phyloP scores from a whole-genome alignment of 2,113 vertebrate species.

The Gorsachius goisagi region DNA sequence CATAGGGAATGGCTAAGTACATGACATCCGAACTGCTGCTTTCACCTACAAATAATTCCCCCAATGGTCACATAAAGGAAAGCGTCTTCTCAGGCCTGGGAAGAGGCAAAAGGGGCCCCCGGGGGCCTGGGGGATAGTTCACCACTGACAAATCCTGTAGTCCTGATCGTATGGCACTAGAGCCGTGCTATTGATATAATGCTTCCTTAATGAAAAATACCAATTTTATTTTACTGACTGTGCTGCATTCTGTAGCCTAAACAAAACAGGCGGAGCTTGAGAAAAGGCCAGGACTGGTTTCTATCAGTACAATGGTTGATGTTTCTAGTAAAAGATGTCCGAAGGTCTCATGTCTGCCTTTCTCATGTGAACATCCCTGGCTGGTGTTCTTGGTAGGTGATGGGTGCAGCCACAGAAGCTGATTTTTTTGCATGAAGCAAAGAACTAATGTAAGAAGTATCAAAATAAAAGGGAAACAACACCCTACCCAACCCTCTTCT shows the following conservation, averaged over 20 bases:
- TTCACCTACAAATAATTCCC: not conserved
- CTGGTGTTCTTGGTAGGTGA: not conserved
- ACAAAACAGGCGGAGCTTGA: not conserved
- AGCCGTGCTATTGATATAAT: not conserved
- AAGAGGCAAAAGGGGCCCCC: not conserved
- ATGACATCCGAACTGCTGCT: not conserved
- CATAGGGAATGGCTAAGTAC: not conserved
- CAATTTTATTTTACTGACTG: not conserved
- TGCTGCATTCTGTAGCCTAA: not conserved
- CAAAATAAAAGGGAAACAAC: not conserved
- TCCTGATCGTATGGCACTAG: fast-evolving
- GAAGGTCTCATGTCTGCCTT: not conserved
- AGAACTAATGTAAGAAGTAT: not conserved
- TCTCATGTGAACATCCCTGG: not conserved
- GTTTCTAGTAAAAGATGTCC: not conserved
- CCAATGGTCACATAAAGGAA: not conserved
- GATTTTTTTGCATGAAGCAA: not conserved
- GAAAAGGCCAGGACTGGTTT: not conserved
- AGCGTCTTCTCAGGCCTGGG: not conserved
- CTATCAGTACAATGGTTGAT: fast-evolving
- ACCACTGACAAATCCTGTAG: fast-evolving
- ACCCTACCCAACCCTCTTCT: not conserved
- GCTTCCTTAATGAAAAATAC: not conserved
- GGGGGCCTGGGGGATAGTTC: not conserved
- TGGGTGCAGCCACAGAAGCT: not conserved